A percentile compares a stretch with the other conserved stretches of the same genome.
These are phyloP conservation scores for Scaptodrosophila lebanonensis DNA, from an alignment of 1,140 invertebrate genomes.

Conservation along the genomic window DNA sequence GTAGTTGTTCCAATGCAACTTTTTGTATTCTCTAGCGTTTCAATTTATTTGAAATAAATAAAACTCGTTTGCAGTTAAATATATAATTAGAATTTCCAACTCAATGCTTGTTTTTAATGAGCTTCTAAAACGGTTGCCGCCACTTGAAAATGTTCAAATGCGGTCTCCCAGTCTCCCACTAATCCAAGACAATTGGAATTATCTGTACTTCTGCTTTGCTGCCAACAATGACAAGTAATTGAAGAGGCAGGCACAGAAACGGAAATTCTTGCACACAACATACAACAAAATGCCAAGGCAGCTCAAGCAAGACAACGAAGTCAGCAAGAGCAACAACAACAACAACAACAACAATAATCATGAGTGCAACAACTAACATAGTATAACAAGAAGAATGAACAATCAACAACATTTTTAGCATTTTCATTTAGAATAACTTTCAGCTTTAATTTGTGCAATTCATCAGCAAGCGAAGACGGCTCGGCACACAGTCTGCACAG, in stretches of 20 bases:
- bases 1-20: no score
- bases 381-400: slow-evolving; percentile 5
- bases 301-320: not conserved
- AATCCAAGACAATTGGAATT: not conserved
- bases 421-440: slow-evolving; percentile 54
- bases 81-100: no score
- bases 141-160: no score
- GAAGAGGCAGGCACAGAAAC: not conserved
- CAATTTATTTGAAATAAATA: no score
- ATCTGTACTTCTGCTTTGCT: slow-evolving; percentile 3
- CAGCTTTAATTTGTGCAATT: slow-evolving; percentile 58
- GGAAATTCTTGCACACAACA: not conserved
- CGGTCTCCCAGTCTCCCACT: no score
- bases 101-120: no score
- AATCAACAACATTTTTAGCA: slow-evolving; percentile 47
- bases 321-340: not conserved
- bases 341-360: slow-evolving; percentile 5
- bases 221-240: not conserved
- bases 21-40: no score
- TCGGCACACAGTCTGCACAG: not conserved
- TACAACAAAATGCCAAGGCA: not conserved
- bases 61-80: no score
- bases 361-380: slow-evolving; percentile 2
- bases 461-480: slow-evolving; percentile 21
- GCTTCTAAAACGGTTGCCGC: no score